A percentile compares a stretch with the other conserved stretches of the same genome.
Evolutionary conservation across 1,140 invertebrate species (phyloP).

Genomic region (Scaptodrosophila lebanonensis): DNA sequence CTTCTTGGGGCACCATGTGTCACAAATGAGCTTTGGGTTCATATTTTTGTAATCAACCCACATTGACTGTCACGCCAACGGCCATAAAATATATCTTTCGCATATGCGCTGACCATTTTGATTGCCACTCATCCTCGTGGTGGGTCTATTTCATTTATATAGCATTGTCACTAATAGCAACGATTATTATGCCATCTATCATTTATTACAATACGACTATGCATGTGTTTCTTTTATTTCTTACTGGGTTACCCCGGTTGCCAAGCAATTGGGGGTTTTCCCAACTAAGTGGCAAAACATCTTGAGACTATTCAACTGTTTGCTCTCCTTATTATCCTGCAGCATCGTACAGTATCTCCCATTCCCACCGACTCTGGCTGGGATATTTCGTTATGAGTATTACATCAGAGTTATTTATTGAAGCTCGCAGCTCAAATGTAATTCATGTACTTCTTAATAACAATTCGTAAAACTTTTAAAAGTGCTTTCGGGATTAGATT

Average conservation of each 20-base stretch:
- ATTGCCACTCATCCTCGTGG: too few relatives aligned
- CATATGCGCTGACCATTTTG: too few relatives aligned
- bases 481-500: too few relatives aligned
- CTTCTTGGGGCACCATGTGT: conserved; percentile 12
- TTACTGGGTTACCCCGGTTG: not conserved
- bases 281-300: conserved; percentile 2
- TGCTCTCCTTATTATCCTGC: not conserved
- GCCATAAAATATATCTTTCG: too few relatives aligned
- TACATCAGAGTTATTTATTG: too few relatives aligned
- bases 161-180: conserved; percentile 43
- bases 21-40: conserved; percentile 14
- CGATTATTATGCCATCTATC: conserved; percentile 41
- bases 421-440: too few relatives aligned
- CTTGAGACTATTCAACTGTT: conserved; percentile 7
- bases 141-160: conserved; percentile 1
- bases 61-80: not conserved
- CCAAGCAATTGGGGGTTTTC: not conserved
- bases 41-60: not conserved
- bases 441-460: too few relatives aligned
- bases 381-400: too few relatives aligned
- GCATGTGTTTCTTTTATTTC: not conserved
- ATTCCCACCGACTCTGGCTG: not conserved
- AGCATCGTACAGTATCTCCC: not conserved
- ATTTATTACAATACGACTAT: conserved; percentile 32
- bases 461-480: too few relatives aligned